phyloP scores from a whole-genome alignment of 2,797 vertebrate genomes.

The Avahi laniger region DNA sequence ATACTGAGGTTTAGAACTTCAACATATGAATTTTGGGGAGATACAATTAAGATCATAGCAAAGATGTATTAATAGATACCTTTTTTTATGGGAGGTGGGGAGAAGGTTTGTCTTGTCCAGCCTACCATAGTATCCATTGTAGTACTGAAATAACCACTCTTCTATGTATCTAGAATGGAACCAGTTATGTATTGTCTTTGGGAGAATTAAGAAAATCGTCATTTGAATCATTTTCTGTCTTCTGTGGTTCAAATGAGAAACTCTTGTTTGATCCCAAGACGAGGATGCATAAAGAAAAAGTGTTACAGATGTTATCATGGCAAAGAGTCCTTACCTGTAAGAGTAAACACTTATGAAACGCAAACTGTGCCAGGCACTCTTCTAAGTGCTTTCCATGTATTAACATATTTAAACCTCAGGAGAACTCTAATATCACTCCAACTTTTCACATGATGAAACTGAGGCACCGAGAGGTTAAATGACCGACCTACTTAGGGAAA shows the following conservation, averaged over 20 bases:
- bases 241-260: background rate
- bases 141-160: background rate
- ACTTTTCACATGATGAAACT: background rate
- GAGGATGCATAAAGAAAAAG: background rate
- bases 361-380: background rate
- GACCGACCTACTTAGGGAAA: background rate
- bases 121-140: background rate
- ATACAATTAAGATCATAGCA: background rate
- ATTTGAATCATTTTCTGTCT: background rate
- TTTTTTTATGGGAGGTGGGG: fast-evolving
- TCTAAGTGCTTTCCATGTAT: background rate
- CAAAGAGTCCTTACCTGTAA: background rate
- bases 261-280: background rate
- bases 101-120: fast-evolving
- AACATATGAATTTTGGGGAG: background rate
- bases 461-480: background rate
- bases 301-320: background rate
- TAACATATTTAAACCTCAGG: background rate
- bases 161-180: background rate
- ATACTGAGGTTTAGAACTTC: background rate
- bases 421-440: background rate
- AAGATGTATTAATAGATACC: background rate
- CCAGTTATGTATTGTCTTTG: background rate
- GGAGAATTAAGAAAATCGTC: background rate
- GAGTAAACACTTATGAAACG: background rate